phyloP scores from a whole-genome alignment of 2,888 invertebrate genomes.

The Limnephilus lunatus region DNA sequence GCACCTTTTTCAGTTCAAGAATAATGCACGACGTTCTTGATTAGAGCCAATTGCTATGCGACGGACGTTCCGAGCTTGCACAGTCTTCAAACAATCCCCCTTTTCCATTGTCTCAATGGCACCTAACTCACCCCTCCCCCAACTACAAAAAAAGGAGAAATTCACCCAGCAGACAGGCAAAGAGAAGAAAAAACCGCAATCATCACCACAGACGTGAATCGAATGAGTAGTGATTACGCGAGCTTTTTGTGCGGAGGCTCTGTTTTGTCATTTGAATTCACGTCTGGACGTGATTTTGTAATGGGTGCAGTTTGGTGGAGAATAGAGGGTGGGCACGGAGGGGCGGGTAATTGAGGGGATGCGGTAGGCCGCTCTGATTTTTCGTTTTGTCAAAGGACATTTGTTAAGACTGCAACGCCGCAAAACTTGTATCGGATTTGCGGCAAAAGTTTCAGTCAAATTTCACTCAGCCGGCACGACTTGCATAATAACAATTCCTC shows the following conservation, averaged over 20 bases:
- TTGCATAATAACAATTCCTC: conserved; percentile 35
- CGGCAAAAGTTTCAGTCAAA: conserved; percentile 56
- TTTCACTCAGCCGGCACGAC: conserved; percentile 46
- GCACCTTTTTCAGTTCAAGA: conserved; percentile 19
- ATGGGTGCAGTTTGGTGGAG: conserved; percentile 44
- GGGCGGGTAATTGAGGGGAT: conserved; percentile 48
- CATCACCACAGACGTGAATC: conserved; percentile 8
- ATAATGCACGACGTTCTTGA: conserved; percentile 62
- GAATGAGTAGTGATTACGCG: neutral
- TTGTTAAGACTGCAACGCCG: conserved; percentile 56
- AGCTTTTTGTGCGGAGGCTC: conserved; percentile 24
- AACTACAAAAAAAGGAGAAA: neutral
- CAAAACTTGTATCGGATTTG: conserved; percentile 56
- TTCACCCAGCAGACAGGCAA: neutral
- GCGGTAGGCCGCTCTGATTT: conserved; percentile 61
- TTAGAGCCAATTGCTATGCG: conserved; percentile 66
- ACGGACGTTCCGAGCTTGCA: conserved; percentile 58
- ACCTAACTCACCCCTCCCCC: conserved; percentile 32
- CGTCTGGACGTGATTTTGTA: conserved; percentile 15
- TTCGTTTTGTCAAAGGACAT: conserved; percentile 62
- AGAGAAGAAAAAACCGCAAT: neutral
- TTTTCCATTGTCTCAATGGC: conserved; percentile 53
- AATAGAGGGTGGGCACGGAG: conserved; percentile 35
- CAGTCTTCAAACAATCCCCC: conserved; percentile 64
- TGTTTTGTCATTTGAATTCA: conserved; percentile 4